phyloP scores from a whole-genome alignment of 2,888 invertebrate species.

The Noctua fimbriata region DNA sequence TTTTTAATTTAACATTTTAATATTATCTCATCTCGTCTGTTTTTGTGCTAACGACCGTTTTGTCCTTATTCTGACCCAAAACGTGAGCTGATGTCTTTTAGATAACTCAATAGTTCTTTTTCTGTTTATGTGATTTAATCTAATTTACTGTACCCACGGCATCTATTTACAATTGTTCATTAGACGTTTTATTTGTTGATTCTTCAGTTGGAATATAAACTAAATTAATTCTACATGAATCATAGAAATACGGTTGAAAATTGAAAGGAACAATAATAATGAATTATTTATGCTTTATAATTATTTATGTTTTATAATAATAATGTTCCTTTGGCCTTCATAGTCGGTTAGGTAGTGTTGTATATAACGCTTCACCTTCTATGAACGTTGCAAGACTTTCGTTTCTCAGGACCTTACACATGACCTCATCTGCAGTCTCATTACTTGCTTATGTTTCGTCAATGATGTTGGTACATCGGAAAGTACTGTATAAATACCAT shows the following conservation, averaged over 20 bases:
- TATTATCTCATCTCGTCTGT: constrained; percentile 10
- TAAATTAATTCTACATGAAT: neutral
- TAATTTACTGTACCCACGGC: neutral
- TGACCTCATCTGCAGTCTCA: constrained; percentile 25
- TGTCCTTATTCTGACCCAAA: constrained; percentile 11
- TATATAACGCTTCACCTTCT: constrained; percentile 2
- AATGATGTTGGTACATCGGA: neutral
- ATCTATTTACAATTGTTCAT: neutral
- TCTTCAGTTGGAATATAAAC: neutral
- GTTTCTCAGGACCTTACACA: constrained; percentile 39
- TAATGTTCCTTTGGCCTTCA: neutral
- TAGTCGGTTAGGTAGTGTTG: neutral
- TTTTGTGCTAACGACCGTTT: constrained; percentile 13
- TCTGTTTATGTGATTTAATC: constrained; percentile 4
- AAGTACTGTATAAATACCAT: neutral
- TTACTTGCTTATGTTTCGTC: constrained; percentile 21
- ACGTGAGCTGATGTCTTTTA: neutral
- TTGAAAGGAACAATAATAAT: neutral
- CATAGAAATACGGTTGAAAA: neutral
- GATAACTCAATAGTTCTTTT: neutral
- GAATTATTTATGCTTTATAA: neutral
- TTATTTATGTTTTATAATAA: neutral
- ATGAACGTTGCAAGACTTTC: constrained; percentile 12
- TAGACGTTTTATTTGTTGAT: neutral
- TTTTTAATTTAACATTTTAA: neutral